Evolutionary conservation across 1,140 invertebrate genomes (phyloP).

Genomic region (Lysiphlebus fabarum): DNA sequence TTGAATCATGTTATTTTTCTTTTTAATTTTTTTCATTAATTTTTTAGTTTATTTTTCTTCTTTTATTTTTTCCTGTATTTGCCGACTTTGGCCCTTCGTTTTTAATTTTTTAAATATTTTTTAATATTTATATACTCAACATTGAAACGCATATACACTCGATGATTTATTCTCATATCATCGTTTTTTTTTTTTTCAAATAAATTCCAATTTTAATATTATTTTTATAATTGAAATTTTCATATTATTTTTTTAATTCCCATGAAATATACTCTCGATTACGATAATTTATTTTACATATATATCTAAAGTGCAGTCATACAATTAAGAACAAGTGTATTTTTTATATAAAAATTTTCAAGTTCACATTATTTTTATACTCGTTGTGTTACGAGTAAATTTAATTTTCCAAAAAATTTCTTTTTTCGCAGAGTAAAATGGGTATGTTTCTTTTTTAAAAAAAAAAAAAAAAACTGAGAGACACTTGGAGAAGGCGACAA

Average conservation of each 20-base stretch:
- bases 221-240: no score
- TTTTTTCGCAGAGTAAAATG: background rate
- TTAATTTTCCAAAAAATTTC: constrained; percentile 5
- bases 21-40: constrained; percentile 11
- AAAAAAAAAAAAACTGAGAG: constrained; percentile 7
- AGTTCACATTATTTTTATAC: background rate
- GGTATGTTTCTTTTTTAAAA: background rate
- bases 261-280: no score
- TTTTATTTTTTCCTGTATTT: constrained; percentile 19
- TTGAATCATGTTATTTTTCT: background rate
- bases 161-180: no score
- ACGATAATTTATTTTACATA: background rate
- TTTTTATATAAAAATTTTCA: constrained; percentile 10
- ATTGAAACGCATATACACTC: no score
- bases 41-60: constrained; percentile 18
- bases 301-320: background rate
- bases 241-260: background rate
- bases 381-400: background rate
- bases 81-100: constrained; percentile 1
- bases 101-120: background rate
- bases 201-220: no score
- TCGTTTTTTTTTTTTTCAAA: no score
- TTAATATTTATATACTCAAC: background rate
- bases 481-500: constrained; percentile 14
- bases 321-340: constrained; percentile 8